Evolutionary conservation across 1,140 invertebrate species (phyloP).

Genomic region (Acyrthosiphon pisum): DNA sequence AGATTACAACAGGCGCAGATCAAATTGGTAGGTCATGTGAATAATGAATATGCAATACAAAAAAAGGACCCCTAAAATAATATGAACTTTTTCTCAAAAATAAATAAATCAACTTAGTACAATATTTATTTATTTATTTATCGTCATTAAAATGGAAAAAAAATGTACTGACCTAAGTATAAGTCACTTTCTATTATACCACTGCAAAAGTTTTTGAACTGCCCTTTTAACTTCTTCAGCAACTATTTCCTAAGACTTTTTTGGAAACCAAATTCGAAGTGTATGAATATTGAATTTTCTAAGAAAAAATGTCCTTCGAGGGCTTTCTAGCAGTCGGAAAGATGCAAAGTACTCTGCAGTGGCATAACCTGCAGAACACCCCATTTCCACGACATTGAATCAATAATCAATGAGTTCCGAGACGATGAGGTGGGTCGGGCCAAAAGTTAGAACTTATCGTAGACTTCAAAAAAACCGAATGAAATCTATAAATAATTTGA

Average conservation of each 20-base stretch:
- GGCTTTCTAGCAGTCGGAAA: too few species aligned
- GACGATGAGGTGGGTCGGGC: not conserved
- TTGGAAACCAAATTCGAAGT: not conserved
- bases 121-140: not conserved
- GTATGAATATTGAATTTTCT: not conserved
- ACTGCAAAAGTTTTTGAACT: not conserved
- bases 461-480: not conserved
- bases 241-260: not conserved
- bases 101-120: not conserved
- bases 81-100: not conserved
- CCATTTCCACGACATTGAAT: too few species aligned
- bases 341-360: too few species aligned
- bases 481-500: not conserved
- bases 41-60: not conserved
- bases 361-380: too few species aligned
- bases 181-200: not conserved
- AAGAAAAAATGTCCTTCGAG: not conserved
- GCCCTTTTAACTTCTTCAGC: not conserved
- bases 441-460: too few species aligned
- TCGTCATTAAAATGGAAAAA: not conserved
- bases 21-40: not conserved
- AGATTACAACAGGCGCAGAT: not conserved
- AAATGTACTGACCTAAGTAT: not conserved
- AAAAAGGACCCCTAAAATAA: not conserved
- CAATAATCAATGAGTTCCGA: not conserved